Evolutionary conservation across 2,797 vertebrate genomes (phyloP).

Genomic region (Columba guinea): DNA sequence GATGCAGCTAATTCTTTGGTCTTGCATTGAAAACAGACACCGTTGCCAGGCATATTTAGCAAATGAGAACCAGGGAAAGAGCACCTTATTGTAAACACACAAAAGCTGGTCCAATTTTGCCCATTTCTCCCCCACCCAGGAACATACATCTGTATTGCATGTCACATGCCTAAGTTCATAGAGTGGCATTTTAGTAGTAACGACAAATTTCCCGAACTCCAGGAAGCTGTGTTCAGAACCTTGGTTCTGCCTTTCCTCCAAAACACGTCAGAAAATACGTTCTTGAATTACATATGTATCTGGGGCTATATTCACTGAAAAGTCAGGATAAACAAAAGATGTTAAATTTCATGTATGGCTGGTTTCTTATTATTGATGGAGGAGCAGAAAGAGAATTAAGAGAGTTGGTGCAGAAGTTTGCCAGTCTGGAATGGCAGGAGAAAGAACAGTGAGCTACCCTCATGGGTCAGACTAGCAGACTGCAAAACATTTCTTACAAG

Average conservation of each 20-base stretch:
- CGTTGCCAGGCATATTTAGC: not conserved
- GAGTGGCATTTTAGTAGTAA: not conserved
- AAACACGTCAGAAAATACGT: not conserved
- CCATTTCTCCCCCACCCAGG: not conserved
- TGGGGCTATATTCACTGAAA: not conserved
- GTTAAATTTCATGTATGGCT: not conserved
- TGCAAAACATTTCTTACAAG: not conserved
- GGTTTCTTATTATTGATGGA: not conserved
- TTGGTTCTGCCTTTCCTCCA: not conserved
- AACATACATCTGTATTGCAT: not conserved
- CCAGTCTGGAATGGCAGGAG: not conserved
- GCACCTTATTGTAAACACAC: not conserved
- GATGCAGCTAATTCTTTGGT: not conserved
- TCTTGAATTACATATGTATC: not conserved
- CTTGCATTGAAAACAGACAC: not conserved
- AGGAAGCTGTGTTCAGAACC: not conserved
- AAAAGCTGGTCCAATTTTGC: not conserved
- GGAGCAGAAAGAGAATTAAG: not conserved
- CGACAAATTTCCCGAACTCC: not conserved
- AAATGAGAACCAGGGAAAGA: not conserved
- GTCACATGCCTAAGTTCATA: not conserved
- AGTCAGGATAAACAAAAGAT: not conserved
- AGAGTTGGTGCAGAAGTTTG: not conserved
- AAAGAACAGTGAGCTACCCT: not conserved
- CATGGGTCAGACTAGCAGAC: not conserved